phyloP scores from a whole-genome alignment of 2,113 vertebrate genomes.

The Malurus alboscapulatus region DNA sequence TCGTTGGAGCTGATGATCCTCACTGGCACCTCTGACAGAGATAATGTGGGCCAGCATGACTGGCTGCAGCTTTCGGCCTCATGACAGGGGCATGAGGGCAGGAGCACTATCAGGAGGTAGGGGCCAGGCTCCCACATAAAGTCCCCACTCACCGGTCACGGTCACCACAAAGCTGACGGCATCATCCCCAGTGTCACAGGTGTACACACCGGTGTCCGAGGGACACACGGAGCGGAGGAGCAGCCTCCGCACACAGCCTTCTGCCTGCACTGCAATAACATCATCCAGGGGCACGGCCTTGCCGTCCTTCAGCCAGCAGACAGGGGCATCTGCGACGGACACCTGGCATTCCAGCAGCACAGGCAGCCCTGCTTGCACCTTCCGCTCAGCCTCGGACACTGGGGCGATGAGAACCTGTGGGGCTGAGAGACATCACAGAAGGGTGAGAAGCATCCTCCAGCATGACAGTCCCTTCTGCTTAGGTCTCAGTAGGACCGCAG shows the following conservation, averaged over 20 bases:
- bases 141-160: slow-evolving; percentile 73
- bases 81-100: neutral
- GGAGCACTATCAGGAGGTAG: neutral
- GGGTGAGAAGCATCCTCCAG: neutral
- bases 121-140: rapidly evolving
- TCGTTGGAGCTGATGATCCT: slow-evolving; percentile 81
- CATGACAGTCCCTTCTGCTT: neutral
- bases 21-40: slow-evolving; percentile 81
- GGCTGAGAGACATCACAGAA: neutral
- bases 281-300: slow-evolving; percentile 72
- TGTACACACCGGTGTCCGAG: slow-evolving; percentile 85
- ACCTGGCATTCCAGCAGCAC: slow-evolving; percentile 92
- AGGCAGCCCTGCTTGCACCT: slow-evolving; percentile 51
- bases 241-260: slow-evolving; percentile 80
- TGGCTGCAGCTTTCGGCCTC: neutral
- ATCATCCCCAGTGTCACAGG: slow-evolving; percentile 84
- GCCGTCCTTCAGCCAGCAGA: slow-evolving; percentile 88
- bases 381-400: neutral
- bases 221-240: slow-evolving; percentile 81
- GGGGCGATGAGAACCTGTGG: neutral
- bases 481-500: neutral
- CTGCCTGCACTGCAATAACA: slow-evolving; percentile 73
- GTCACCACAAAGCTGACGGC: slow-evolving; percentile 76
- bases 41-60: neutral
- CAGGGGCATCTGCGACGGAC: slow-evolving; percentile 72